These are phyloP conservation scores for Helleia helle DNA, from an alignment of 2,888 invertebrate genomes.

Conservation along the genomic window DNA sequence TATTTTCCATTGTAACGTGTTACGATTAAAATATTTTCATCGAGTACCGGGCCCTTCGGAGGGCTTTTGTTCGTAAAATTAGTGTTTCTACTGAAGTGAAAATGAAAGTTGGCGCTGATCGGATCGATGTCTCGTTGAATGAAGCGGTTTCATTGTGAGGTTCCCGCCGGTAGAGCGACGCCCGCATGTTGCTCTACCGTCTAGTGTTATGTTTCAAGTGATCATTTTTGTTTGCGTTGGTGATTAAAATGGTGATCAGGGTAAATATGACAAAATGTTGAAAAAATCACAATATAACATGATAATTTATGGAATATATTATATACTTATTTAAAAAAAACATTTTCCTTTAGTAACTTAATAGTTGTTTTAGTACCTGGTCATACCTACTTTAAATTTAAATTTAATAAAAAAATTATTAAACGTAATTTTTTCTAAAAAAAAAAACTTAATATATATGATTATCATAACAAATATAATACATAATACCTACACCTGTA, in stretches of 20 bases:
- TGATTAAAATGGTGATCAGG: constrained; percentile 2
- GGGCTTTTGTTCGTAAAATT: neutral
- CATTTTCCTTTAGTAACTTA: too few relatives aligned
- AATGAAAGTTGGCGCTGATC: constrained; percentile 54
- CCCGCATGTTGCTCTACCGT: neutral
- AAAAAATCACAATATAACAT: neutral
- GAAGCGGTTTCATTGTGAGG: constrained; percentile 37
- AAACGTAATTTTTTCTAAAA: too few relatives aligned
- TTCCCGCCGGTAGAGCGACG: constrained; percentile 18
- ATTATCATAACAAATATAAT: too few relatives aligned
- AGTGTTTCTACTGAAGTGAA: constrained; percentile 38
- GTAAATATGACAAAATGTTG: constrained; percentile 8
- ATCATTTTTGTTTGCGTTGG: constrained; percentile 1
- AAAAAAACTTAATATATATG: too few relatives aligned
- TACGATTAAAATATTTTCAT: neutral
- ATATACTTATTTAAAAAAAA: too few relatives aligned
- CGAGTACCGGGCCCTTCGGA: neutral
- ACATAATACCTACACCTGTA: too few relatives aligned
- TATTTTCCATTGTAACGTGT: constrained; percentile 1
- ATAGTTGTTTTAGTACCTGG: too few relatives aligned
- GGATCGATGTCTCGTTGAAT: constrained; percentile 59
- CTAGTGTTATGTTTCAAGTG: constrained; percentile 8
- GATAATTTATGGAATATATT: too few relatives aligned
- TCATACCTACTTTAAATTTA: too few relatives aligned
- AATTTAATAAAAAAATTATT: too few relatives aligned